A percentile compares a stretch with the other conserved stretches of the same genome.
Evolutionary conservation across 2,797 vertebrate genomes (phyloP).

Genomic region (Corythornis leucogaster): DNA sequence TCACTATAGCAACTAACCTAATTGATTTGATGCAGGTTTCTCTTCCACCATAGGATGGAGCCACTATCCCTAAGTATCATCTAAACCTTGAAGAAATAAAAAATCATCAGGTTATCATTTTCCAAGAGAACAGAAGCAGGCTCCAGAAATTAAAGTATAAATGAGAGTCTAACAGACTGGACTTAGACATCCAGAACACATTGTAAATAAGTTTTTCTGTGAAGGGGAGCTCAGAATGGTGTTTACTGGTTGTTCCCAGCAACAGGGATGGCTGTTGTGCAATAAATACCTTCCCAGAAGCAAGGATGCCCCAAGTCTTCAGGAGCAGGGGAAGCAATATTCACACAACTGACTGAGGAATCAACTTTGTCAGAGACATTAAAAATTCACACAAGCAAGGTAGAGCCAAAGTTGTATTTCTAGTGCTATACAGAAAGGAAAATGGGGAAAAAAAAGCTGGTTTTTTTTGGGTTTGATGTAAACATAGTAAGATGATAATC

Average conservation of each 20-base stretch:
- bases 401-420: background rate
- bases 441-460: background rate
- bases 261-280: background rate
- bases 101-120: slow-evolving; percentile 23
- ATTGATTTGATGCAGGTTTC: slow-evolving; percentile 81
- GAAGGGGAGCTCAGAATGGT: background rate
- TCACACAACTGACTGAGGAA: background rate
- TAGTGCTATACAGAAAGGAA: background rate
- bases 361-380: background rate
- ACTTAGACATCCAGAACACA: background rate
- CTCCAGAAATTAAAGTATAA: slow-evolving; percentile 26
- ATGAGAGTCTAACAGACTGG: background rate
- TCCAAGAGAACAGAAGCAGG: background rate
- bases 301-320: background rate
- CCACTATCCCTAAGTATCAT: slow-evolving; percentile 79
- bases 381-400: background rate
- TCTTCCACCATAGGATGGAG: slow-evolving; percentile 92
- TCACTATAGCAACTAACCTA: slow-evolving; percentile 82
- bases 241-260: background rate
- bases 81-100: slow-evolving; percentile 24
- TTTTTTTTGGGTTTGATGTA: background rate
- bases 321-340: background rate
- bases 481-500: background rate
- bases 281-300: background rate
- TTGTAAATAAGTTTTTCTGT: background rate